These are phyloP conservation scores for Philopotamus ludificatus DNA, from an alignment of 1,140 invertebrate genomes.

Conservation along the genomic window DNA sequence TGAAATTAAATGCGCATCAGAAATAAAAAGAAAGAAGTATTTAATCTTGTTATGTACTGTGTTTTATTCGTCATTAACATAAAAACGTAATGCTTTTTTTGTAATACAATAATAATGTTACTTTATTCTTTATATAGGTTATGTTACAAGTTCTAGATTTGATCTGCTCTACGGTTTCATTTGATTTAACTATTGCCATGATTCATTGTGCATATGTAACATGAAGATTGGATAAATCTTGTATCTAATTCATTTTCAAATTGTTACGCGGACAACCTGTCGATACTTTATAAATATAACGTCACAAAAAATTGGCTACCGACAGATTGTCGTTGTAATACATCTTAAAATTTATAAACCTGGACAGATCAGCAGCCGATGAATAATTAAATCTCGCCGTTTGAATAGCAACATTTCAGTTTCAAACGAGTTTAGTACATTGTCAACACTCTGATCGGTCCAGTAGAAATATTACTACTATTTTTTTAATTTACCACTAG, in stretches of 20 bases:
- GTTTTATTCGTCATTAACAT: constrained; percentile 61
- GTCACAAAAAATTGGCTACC: constrained; percentile 26
- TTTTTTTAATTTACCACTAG: constrained; percentile 39
- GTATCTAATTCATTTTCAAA: constrained; percentile 29
- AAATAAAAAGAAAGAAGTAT: constrained; percentile 19
- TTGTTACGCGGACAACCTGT: constrained; percentile 19
- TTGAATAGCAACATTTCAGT: constrained; percentile 44
- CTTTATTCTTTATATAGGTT: constrained; percentile 41
- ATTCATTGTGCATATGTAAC: constrained; percentile 34
- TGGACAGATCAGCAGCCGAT: constrained; percentile 34
- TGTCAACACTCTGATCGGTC: constrained; percentile 35
- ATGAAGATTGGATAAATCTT: constrained; percentile 34
- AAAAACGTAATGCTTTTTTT: constrained; percentile 59
- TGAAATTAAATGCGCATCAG: no score
- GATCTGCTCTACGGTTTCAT: constrained; percentile 37
- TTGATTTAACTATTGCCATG: constrained; percentile 37
- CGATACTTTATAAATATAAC: constrained; percentile 21
- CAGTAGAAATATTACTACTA: constrained; percentile 39
- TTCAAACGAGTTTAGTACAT: constrained; percentile 1
- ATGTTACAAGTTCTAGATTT: constrained; percentile 41
- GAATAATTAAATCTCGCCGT: constrained; percentile 35
- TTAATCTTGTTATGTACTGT: constrained; percentile 54
- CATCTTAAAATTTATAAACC: constrained; percentile 29
- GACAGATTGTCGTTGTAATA: constrained; percentile 26
- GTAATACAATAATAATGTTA: constrained; percentile 43